A percentile compares a stretch with the other conserved stretches of the same genome.
Evolutionary conservation across 2,113 vertebrate genomes (phyloP).

Genomic region (Xiphias gladius): DNA sequence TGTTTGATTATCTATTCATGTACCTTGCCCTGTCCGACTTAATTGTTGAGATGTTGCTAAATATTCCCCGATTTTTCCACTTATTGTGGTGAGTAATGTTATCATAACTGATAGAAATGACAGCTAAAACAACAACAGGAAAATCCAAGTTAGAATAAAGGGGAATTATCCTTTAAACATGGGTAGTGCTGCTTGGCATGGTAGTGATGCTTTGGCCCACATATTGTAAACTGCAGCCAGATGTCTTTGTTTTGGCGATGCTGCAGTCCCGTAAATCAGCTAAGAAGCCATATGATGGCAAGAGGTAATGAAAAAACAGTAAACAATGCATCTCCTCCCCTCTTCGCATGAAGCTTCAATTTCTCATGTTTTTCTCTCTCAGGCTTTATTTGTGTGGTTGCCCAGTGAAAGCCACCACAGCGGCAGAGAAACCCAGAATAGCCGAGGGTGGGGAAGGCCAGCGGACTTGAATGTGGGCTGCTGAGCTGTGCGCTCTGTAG

Average conservation of each 20-base stretch:
- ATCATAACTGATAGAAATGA: background rate
- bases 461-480: constrained; percentile 80
- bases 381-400: constrained; percentile 68
- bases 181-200: too few species aligned
- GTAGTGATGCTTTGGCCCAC: background rate
- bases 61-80: background rate
- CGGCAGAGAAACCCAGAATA: constrained; percentile 78
- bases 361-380: constrained; percentile 63
- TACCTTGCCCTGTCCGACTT: background rate
- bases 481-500: constrained; percentile 69
- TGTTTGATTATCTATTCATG: background rate
- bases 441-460: constrained; percentile 76
- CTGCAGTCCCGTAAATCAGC: constrained; percentile 46
- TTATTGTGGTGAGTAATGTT: constrained; percentile 2
- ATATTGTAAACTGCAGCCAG: constrained; percentile 13
- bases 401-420: constrained; percentile 73
- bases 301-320: constrained; percentile 28
- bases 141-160: background rate
- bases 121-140: background rate
- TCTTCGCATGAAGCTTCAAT: constrained; percentile 40
- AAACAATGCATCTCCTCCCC: constrained; percentile 56
- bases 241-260: constrained; percentile 34
- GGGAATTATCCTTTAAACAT: constrained; percentile 31
- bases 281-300: constrained; percentile 25
- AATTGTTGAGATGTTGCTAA: background rate